Percentiles rank a stretch among this genome's conserved stretches.
phyloP scores from a whole-genome alignment of 1,140 invertebrate genomes.

The Polypedilum vanderplanki region DNA sequence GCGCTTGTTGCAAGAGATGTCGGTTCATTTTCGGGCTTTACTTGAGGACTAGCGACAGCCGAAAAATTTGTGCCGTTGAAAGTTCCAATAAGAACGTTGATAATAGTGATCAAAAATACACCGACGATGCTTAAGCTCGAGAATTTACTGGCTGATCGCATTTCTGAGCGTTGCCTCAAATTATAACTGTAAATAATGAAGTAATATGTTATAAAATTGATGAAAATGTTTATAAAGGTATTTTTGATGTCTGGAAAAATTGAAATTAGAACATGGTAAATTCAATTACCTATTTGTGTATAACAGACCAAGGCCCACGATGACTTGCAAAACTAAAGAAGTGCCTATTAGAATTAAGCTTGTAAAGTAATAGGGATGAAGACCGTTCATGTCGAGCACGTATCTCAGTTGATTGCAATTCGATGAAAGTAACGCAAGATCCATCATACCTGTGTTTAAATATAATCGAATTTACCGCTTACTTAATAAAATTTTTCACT shows the following conservation, averaged over 20 bases:
- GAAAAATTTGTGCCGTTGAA: conserved; percentile 55
- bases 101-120: conserved; percentile 73
- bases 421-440: conserved; percentile 69
- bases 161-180: conserved; percentile 62
- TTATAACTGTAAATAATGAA: conserved; percentile 57
- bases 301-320: neutral
- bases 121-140: conserved; percentile 78
- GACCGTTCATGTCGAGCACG: conserved; percentile 60
- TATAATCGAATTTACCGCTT: neutral
- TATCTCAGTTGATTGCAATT: conserved; percentile 85
- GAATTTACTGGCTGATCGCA: conserved; percentile 65
- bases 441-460: conserved; percentile 72
- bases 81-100: conserved; percentile 79
- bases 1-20: neutral
- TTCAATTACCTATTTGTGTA: neutral
- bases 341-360: conserved; percentile 68
- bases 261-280: neutral
- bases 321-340: conserved; percentile 59
- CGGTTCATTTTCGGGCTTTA: neutral
- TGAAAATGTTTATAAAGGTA: neutral
- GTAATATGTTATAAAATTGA: no score
- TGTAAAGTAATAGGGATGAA: conserved; percentile 68
- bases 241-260: neutral
- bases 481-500: neutral
- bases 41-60: conserved; percentile 40